Evolutionary conservation across 2,113 vertebrate genomes (phyloP).

Genomic region (Hemichromis elongatus): DNA sequence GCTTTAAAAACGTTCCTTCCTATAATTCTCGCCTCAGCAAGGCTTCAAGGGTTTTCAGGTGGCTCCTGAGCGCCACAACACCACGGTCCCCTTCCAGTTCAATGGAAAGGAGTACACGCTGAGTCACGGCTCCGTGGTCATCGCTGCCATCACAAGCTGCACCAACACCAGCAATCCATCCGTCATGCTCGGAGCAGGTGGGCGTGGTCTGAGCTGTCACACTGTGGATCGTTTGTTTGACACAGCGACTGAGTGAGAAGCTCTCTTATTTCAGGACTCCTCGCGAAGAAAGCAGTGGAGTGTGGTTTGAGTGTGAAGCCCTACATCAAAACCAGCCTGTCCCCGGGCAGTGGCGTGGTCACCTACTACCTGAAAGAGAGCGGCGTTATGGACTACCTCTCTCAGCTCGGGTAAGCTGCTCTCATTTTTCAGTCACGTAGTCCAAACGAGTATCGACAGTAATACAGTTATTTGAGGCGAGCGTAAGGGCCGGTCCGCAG

Average conservation of each 20-base stretch:
- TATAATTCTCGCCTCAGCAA: constrained; percentile 73
- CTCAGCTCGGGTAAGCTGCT: constrained; percentile 52
- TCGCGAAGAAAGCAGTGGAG: constrained; percentile 91
- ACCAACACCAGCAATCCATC: constrained; percentile 99
- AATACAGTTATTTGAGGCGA: not conserved
- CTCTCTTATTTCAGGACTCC: constrained; percentile 75
- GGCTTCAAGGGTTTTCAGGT: constrained; percentile 97
- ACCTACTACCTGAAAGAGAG: constrained; percentile 94
- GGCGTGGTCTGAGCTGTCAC: not conserved
- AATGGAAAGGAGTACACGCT: constrained; percentile 76
- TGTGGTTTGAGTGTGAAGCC: constrained; percentile 88
- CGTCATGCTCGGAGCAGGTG: constrained; percentile 97
- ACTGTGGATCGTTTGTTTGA: accelerated
- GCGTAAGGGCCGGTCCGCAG: too few species aligned
- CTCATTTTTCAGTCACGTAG: not conserved
- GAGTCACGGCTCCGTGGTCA: constrained; percentile 90
- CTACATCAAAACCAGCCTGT: constrained; percentile 96
- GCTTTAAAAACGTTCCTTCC: accelerated
- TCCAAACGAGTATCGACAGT: not conserved
- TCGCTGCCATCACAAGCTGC: constrained; percentile 97
- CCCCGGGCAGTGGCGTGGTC: constrained; percentile 96
- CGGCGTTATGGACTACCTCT: constrained; percentile 87
- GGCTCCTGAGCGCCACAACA: constrained; percentile 68
- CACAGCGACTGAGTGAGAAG: not conserved
- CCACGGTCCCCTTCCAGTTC: constrained; percentile 77